A percentile compares a stretch with the other conserved stretches of the same genome.
phyloP scores from a whole-genome alignment of 2,888 invertebrate genomes.

The Sphaerophoria taeniata region DNA sequence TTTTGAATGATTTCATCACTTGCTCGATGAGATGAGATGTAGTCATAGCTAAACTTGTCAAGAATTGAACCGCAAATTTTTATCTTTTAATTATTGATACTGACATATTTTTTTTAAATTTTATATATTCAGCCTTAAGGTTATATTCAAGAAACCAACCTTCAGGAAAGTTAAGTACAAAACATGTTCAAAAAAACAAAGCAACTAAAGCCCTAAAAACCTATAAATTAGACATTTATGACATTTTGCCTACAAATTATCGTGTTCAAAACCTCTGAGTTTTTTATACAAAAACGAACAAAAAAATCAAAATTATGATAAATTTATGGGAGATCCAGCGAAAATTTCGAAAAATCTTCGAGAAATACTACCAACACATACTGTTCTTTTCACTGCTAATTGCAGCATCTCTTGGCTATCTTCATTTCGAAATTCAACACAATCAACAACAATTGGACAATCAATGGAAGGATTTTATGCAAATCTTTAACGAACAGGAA shows the following conservation, averaged over 20 bases:
- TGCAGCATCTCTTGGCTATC: constrained; percentile 76
- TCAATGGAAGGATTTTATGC: constrained; percentile 75
- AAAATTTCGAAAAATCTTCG: constrained; percentile 76
- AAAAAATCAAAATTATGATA: constrained; percentile 49
- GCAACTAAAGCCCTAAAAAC: neutral
- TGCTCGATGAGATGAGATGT: no score
- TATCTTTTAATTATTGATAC: no score
- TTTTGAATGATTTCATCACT: no score
- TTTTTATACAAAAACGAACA: constrained; percentile 9
- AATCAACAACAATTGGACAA: constrained; percentile 77
- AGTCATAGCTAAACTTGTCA: no score
- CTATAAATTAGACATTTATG: neutral
- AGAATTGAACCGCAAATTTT: no score
- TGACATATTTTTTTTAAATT: no score
- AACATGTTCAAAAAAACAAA: neutral
- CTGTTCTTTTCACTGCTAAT: constrained; percentile 75
- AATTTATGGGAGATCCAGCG: constrained; percentile 49
- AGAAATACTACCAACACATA: constrained; percentile 76
- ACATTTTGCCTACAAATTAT: neutral
- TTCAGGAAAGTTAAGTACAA: no score
- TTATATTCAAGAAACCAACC: no score
- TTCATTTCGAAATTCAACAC: constrained; percentile 77
- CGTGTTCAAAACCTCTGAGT: neutral
- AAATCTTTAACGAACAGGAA: constrained; percentile 75
- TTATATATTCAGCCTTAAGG: no score